Evolutionary conservation across 2,113 vertebrate genomes (phyloP).

Genomic region (Erpornis zantholeuca): DNA sequence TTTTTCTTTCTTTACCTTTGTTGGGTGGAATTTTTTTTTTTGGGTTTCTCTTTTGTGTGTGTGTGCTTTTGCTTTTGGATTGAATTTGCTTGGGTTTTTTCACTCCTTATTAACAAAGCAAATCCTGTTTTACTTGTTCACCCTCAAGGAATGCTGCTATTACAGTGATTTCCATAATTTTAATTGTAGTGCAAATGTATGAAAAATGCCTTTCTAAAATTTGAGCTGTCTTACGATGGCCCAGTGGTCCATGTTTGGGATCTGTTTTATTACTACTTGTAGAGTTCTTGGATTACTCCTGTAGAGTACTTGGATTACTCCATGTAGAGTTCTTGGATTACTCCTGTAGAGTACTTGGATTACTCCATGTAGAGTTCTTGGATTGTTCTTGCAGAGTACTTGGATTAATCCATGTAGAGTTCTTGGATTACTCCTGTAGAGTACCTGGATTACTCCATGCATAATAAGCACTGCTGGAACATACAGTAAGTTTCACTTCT

Average conservation of each 20-base stretch:
- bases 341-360: too few species aligned
- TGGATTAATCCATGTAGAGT: background rate
- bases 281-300: too few species aligned
- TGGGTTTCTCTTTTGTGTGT: background rate
- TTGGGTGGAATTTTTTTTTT: background rate
- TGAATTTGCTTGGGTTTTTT: background rate
- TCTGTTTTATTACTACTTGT: background rate
- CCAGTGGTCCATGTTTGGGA: background rate
- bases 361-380: too few species aligned
- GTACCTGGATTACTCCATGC: too few species aligned
- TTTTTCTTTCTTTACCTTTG: background rate
- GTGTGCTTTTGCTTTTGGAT: background rate
- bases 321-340: too few species aligned
- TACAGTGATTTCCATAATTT: constrained; percentile 18
- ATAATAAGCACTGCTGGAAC: background rate
- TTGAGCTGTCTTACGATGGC: background rate
- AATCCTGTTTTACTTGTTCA: constrained; percentile 7
- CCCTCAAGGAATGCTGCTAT: constrained; percentile 7
- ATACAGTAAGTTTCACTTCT: background rate
- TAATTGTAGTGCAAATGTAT: background rate
- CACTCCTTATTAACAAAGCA: background rate
- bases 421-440: background rate
- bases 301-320: too few species aligned
- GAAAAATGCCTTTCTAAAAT: background rate
- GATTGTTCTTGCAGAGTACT: background rate